A percentile compares a stretch with the other conserved stretches of the same genome.
Conservation (phyloP, 2,888 invertebrate species). For the Pristionchus japonicus region DNA sequence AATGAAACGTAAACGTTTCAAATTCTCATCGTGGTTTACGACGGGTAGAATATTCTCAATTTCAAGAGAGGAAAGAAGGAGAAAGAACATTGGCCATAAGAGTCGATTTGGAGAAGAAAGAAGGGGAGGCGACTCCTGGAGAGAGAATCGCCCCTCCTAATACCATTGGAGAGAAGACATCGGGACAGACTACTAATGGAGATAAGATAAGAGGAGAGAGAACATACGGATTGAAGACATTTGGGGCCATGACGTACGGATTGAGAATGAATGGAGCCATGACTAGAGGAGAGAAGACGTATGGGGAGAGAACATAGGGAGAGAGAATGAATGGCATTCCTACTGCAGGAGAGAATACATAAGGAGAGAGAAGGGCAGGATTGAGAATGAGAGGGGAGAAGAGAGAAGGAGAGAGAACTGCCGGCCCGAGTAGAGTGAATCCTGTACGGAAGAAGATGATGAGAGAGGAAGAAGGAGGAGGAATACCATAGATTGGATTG, state of each 20-base stretch:
- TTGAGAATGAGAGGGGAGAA: conserved; percentile 57
- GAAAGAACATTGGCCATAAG: conserved; percentile 47
- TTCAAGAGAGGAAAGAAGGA: conserved; percentile 40
- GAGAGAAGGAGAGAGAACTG: conserved; percentile 59
- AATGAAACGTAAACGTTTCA: background rate
- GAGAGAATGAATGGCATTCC: conserved; percentile 62
- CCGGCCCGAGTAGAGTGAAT: conserved; percentile 63
- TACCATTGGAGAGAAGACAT: conserved; percentile 47
- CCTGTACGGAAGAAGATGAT: conserved; percentile 48
- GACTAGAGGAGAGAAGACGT: conserved; percentile 58
- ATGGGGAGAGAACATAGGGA: conserved; percentile 57
- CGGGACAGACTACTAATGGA: conserved; percentile 38
- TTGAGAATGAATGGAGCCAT: conserved; percentile 59
- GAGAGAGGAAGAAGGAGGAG: background rate
- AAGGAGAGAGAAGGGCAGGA: conserved; percentile 62
- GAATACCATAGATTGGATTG: conserved; percentile 58
- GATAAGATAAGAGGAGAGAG: conserved; percentile 61
- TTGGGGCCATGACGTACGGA: conserved; percentile 52
- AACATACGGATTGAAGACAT: conserved; percentile 67
- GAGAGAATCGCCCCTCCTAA: conserved; percentile 48
- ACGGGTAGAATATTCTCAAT: background rate
- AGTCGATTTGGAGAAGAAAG: conserved; percentile 41
- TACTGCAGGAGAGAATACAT: conserved; percentile 34
- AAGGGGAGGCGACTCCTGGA: conserved; percentile 45
- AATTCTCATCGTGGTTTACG: background rate